Base-by-base conservation (phyloP, 2,113 vertebrate genomes). In the Columba janthina region DNA sequence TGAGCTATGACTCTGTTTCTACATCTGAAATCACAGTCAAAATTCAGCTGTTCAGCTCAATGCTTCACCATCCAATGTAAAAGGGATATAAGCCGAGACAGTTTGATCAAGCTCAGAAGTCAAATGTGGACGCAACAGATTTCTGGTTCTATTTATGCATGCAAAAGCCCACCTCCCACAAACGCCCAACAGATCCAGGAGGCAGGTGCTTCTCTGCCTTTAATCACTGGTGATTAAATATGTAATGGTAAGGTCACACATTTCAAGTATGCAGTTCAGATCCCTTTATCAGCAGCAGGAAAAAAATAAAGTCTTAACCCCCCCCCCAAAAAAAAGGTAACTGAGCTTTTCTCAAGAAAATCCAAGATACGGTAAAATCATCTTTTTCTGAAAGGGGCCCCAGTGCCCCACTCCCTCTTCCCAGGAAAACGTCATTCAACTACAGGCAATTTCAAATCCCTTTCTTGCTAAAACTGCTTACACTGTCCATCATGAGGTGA, bases 41-140 rank as follows among this genome's bases (percentile, higher is more conserved):
- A 58, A 65, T 51, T 31, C 62, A 72, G 16, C 29, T 53, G 18
- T 42, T 36, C 40, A 12, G 21, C n/a, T 32, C 5, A 9, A 38
- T 8, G 11, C 62, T 29, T 38, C 57, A 17, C 28, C 29, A 21
- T 12, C 24, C 36, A 28, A 2, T 2, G 0, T 4, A 21, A 22
- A 32, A 46, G 25, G 12, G 32, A 4, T 10, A 2, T 20, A 75
- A 79, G 5, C 38, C 15, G 83, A 65, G 36, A 32, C 6, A 32
- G 38, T 64, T 64, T 3, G 19, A 24, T 88, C 50, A 60, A n/a
- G 50, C 21, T 69, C n/a, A 5, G 29, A 36, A 73, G 31, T 61
- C 26, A 44, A 42, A 88, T 7, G 13, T 3, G 4, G 58, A 56
- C 3, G 2, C 26, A 60, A 66, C 28, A 38, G 34, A 70, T 65